Conservation (phyloP, 2,113 vertebrate species). For the Stigmatopora argus region DNA sequence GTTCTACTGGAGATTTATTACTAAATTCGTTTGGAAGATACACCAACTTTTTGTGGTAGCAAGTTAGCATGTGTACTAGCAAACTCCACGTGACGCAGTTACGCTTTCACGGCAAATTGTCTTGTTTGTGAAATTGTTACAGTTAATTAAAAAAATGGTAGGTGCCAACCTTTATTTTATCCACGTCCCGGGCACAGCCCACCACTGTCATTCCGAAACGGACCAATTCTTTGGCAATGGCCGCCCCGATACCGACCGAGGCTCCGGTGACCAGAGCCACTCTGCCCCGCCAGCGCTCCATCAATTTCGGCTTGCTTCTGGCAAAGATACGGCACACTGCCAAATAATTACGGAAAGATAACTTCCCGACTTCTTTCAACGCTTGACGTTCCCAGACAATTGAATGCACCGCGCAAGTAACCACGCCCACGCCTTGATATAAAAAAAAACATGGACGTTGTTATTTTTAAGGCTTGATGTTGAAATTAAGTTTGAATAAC, state of each 20-base stretch:
- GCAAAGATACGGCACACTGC: background rate
- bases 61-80: background rate
- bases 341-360: background rate
- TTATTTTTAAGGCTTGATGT: too few relatives aligned
- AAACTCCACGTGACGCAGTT: background rate
- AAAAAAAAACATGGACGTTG: too few relatives aligned
- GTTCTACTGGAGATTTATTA: too few relatives aligned
- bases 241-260: constrained; percentile 80
- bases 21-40: too few relatives aligned
- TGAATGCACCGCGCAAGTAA: background rate
- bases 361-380: background rate
- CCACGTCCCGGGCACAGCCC: constrained; percentile 79
- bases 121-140: background rate
- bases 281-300: constrained; percentile 81
- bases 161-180: constrained; percentile 75
- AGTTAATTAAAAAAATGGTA: background rate
- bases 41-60: background rate
- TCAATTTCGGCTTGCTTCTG: constrained; percentile 30
- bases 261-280: constrained; percentile 83
- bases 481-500: too few relatives aligned
- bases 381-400: background rate
- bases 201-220: constrained; percentile 80
- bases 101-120: background rate
- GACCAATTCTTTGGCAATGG: constrained; percentile 74
- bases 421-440: background rate